A percentile compares a stretch with the other conserved stretches of the same genome.
Evolutionary conservation across 2,113 vertebrate genomes (phyloP).

Genomic region (Noctilio leporinus): DNA sequence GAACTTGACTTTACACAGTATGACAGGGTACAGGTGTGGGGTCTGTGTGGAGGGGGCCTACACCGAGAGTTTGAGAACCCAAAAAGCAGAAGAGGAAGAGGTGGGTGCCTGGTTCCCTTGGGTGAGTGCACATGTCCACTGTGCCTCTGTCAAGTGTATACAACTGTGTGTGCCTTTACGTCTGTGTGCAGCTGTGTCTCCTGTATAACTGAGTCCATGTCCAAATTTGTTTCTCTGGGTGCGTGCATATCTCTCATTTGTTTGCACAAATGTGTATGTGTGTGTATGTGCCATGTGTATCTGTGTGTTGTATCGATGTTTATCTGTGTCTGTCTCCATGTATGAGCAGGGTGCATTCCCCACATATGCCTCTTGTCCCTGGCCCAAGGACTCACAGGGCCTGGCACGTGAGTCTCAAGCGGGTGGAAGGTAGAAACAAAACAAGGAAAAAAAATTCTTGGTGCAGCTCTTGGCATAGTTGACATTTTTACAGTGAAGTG

Average conservation of each 20-base stretch:
- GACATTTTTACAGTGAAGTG: neutral
- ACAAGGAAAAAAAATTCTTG: no score
- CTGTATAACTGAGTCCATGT: no score
- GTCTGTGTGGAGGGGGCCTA: neutral
- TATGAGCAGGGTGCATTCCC: neutral
- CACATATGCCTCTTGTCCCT: fast-evolving
- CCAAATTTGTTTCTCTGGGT: neutral
- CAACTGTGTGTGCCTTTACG: neutral
- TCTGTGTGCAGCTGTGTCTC: neutral
- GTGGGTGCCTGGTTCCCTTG: no score
- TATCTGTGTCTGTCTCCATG: neutral
- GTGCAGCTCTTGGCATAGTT: neutral
- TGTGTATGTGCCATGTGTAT: neutral
- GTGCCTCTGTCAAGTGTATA: neutral
- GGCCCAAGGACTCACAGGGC: neutral
- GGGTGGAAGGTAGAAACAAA: neutral
- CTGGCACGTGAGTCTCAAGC: neutral
- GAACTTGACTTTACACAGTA: neutral
- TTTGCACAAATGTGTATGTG: neutral
- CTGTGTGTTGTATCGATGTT: neutral
- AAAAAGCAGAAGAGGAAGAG: neutral
- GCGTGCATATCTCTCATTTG: no score
- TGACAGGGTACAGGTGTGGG: neutral
- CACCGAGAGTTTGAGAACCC: neutral
- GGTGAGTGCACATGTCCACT: neutral